Evolutionary conservation across 2,113 vertebrate species (phyloP).

Genomic region (Scortum barcoo): DNA sequence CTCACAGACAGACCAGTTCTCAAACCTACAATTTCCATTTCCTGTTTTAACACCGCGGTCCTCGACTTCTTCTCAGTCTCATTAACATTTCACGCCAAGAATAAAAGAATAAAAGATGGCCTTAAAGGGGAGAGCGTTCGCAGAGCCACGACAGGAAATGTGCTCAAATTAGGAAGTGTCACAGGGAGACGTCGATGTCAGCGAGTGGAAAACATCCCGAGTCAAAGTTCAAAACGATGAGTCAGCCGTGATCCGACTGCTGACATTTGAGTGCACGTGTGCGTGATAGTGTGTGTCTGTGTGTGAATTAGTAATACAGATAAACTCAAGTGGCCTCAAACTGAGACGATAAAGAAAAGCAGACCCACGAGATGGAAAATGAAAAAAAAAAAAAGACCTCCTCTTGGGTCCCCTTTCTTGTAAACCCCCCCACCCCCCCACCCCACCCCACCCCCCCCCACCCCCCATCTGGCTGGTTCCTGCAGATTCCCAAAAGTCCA

Average conservation of each 20-base stretch:
- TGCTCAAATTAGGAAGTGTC: conserved; percentile 25
- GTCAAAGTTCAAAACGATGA: conserved; percentile 45
- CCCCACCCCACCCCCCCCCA: no score
- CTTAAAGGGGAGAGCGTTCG: no score
- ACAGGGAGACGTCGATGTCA: neutral
- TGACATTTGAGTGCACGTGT: neutral
- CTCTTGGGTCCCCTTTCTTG: neutral
- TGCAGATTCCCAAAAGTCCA: conserved; percentile 35
- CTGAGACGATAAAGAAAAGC: neutral
- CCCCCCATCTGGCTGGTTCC: conserved; percentile 9
- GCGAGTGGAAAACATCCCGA: neutral
- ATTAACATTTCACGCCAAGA: conserved; percentile 2
- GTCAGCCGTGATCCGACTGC: conserved; percentile 28
- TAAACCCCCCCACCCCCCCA: conserved; percentile 16
- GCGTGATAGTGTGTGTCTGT: conserved; percentile 24
- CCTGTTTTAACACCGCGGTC: neutral
- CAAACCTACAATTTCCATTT: neutral
- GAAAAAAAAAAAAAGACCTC: conserved; percentile 40
- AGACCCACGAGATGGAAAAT: conserved; percentile 14
- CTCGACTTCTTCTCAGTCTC: rapidly evolving
- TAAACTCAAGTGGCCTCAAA: neutral
- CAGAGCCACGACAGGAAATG: conserved; percentile 4
- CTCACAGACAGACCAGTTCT: conserved; percentile 8
- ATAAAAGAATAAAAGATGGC: neutral
- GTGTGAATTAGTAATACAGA: neutral